Evolutionary conservation across 2,888 invertebrate species (phyloP), one percentile per base, ranked within the genome.

Genomic region (Drosophila borealis): DNA sequence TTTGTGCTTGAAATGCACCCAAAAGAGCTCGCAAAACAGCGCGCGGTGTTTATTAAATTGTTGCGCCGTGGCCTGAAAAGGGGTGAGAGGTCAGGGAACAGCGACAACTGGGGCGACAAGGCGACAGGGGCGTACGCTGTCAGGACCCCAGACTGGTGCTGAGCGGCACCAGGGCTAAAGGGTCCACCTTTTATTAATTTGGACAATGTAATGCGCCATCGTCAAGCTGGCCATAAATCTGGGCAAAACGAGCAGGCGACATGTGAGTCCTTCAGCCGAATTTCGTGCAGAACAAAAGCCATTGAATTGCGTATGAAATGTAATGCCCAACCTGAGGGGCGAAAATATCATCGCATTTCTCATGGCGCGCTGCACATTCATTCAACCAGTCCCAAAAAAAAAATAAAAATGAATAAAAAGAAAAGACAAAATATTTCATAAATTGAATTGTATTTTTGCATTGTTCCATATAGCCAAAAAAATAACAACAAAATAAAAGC

Each of bases 121-220:
- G 21, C 10, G 39, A 41, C 17, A 41, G 41, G 41, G 17, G 17
- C 41, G 17, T n/a, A 13, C 39, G 2, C 56, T 29, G 48, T 33
- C 34, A 49, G 66, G 42, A 57, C 42, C 56, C 53, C 55, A 41
- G 54, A 42, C 50, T 21, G 53, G 54, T 51, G 41, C 46, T 19
- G 25, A 21, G 39, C 29, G 29, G 29, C 29, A 8, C 29, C 29
- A 2, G 8, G 29, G 29, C 14, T 42, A 55, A 37, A 45, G 50
- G 60, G 50, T 29, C 65, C 79, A 88, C 83, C 83, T 88, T 29
- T 87, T 87, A 89, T 88, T 87, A 87, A 87, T 88, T 82, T 79
- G 68, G 68, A 78, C 81, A 79, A 70, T 70, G 77, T 74, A 78
- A 81, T 78, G 67, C 67, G 67, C 63, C 78, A 68, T 64, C 81